A percentile compares a stretch with the other conserved stretches of the same genome.
phyloP scores from a whole-genome alignment of 2,888 invertebrate genomes.

The Harpalus rufipes region DNA sequence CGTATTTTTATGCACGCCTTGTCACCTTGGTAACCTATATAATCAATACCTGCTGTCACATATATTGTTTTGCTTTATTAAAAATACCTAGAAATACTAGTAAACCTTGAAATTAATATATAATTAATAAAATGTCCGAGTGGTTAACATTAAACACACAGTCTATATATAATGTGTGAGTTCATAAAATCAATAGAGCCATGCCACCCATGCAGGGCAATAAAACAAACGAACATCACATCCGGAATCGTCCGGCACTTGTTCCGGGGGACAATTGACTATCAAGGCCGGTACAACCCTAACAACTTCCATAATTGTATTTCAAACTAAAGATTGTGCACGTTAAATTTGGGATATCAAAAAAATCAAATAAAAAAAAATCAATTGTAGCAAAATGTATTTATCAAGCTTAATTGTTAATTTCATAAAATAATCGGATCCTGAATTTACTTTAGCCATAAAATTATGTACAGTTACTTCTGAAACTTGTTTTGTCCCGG shows the following conservation, averaged over 20 bases:
- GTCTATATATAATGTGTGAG: background rate
- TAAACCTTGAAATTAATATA: constrained; percentile 13
- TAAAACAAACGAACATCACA: background rate
- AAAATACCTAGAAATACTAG: background rate
- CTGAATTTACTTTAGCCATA: too few species aligned
- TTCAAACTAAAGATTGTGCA: too few species aligned
- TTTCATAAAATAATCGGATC: too few species aligned
- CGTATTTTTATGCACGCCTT: constrained; percentile 29
- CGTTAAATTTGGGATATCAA: too few species aligned
- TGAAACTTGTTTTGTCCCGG: too few species aligned
- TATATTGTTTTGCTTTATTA: constrained; percentile 25
- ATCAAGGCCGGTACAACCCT: background rate
- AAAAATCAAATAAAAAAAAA: too few species aligned
- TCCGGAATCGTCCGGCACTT: background rate
- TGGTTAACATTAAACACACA: too few species aligned
- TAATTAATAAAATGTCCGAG: too few species aligned
- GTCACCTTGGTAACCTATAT: constrained; percentile 55
- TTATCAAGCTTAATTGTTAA: too few species aligned
- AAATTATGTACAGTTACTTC: too few species aligned
- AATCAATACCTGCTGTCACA: constrained; percentile 20
- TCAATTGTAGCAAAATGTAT: too few species aligned
- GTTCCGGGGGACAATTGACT: background rate
- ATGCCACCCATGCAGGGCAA: background rate
- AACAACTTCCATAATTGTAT: background rate
- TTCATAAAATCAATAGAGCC: constrained; percentile 6